A percentile compares a stretch with the other conserved stretches of the same genome.
Evolutionary conservation across 2,888 invertebrate species (phyloP).

Genomic region (Leptopilina myrica): DNA sequence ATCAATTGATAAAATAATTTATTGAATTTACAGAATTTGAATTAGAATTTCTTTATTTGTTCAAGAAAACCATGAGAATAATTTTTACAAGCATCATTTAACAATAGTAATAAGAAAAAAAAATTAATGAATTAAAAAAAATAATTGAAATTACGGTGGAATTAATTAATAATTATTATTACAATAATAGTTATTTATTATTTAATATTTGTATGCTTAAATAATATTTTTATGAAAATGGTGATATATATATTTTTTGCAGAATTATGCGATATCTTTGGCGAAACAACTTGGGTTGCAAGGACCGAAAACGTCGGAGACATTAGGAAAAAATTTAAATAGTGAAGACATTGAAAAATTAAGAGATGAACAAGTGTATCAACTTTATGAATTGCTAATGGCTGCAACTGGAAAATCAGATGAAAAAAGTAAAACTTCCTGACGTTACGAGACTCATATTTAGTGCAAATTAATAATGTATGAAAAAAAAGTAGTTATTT

Average conservation of each 20-base stretch:
- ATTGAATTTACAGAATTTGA: too few species aligned
- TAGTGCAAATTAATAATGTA: conserved; percentile 34
- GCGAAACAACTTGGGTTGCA: conserved; percentile 85
- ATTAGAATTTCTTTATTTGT: too few species aligned
- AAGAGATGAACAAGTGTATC: conserved; percentile 89
- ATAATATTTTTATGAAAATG: neutral
- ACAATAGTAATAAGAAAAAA: too few species aligned
- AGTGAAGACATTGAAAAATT: conserved; percentile 83
- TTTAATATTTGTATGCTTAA: neutral
- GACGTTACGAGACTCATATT: conserved; percentile 14
- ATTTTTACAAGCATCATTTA: too few species aligned
- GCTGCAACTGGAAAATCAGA: conserved; percentile 79
- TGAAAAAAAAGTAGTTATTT: conserved; percentile 4
- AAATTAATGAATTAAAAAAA: too few species aligned
- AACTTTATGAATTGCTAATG: conserved; percentile 89
- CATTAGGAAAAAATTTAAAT: conserved; percentile 82
- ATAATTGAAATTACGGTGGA: too few species aligned
- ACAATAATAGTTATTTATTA: neutral
- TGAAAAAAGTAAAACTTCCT: conserved; percentile 52
- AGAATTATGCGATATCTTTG: conserved; percentile 88
- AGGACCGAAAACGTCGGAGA: conserved; percentile 79
- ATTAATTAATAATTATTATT: too few species aligned
- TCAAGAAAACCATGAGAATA: too few species aligned
- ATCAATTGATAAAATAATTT: too few species aligned
- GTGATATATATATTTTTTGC: conserved; percentile 63